Percentiles rank a stretch among this genome's conserved stretches.
phyloP scores from a whole-genome alignment of 2,113 vertebrate genomes.

The Gavia stellata region DNA sequence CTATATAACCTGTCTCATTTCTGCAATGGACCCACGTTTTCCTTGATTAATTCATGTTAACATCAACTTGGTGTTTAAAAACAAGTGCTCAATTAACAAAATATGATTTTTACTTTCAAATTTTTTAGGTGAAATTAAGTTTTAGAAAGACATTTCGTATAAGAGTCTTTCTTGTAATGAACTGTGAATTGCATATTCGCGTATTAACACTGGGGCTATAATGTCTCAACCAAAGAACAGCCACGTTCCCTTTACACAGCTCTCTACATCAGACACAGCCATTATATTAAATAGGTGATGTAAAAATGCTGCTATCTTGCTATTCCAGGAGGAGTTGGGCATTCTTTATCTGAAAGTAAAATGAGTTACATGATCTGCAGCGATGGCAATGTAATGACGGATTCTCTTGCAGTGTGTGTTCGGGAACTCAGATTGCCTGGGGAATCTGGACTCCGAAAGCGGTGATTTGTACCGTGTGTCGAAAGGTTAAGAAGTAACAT shows the following conservation, averaged over 20 bases:
- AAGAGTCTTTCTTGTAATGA: not conserved
- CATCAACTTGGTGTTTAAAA: not conserved
- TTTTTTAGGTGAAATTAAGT: not conserved
- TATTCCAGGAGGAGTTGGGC: not conserved
- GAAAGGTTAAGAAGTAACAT: not conserved
- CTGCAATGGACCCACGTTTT: not conserved
- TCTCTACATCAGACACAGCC: not conserved
- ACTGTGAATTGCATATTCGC: not conserved
- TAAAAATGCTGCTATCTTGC: not conserved
- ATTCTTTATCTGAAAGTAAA: constrained; percentile 22
- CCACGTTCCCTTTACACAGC: not conserved
- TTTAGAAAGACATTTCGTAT: not conserved
- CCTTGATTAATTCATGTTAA: not conserved
- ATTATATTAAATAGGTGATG: not conserved
- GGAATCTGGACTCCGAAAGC: not conserved
- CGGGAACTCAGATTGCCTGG: not conserved
- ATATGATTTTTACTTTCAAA: accelerated
- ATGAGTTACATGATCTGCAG: not conserved
- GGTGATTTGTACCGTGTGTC: not conserved
- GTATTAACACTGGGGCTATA: not conserved
- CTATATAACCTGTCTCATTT: not conserved
- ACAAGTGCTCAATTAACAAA: not conserved
- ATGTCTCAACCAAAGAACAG: not conserved
- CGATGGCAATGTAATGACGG: not conserved
- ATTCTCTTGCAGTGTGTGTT: not conserved